Evolutionary conservation across 2,113 vertebrate genomes (phyloP), one percentile per base, ranked within the genome.

Genomic region (Megaceryle maxima): DNA sequence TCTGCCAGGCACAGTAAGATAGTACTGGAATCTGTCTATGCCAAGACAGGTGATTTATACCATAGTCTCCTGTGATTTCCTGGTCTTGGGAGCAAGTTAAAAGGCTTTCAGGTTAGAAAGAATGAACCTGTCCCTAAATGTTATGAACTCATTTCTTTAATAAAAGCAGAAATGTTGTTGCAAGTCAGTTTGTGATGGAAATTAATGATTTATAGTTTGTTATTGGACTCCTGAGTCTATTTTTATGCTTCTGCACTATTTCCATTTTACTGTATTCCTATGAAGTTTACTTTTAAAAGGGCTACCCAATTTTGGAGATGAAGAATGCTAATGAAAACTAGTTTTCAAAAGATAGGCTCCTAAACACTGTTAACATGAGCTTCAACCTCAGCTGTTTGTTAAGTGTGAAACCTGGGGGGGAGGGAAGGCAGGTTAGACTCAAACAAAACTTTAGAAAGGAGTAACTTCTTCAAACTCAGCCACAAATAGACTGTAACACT

Each of bases 201-300:
- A 90, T 95, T 64, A 94, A 95, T 92, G 93, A 93, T 96, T 96
- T 96, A 95, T 86, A 46, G 82, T 88, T 96, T 96, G 62, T 67
- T 88, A 68, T 81, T 88, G 76, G 87, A 70, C 26, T 88, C 13
- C 53, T 85, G 77, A 60, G 59, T 93, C 78, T 96, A 95, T 97
- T 95, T 96, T 90, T 96, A 43, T 78, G 51, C 83, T 93, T 86
- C n/a, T n/a, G n/a, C n/a, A n/a, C 53, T 90, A 78, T 86, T 96
- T 93, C 86, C 76, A 75, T 80, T 90, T 89, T 63, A 57, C 70
- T 85, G 77, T 95, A 85, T 95, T 94, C 84, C 50, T 92, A 90
- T 94, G 87, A 96, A 95, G 93, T 95, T 90, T 96, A 86, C 96
- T 95, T 97, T 96, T 95, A 72, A 94, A 94, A 96, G 85, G 72